Evolutionary conservation across 2,113 vertebrate species (phyloP).

Genomic region (Catagonus wagneri): DNA sequence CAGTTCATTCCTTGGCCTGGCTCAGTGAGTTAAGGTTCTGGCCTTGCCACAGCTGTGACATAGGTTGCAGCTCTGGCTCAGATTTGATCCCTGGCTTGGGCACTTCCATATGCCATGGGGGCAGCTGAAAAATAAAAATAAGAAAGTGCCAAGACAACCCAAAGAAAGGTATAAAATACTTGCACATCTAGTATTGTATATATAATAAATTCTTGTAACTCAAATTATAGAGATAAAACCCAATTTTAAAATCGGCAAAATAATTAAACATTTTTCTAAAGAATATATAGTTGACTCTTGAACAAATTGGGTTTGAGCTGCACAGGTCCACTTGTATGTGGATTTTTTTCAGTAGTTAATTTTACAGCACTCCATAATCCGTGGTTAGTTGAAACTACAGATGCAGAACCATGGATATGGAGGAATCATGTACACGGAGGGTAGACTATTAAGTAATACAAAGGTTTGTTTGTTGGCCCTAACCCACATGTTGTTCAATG

Average conservation of each 20-base stretch:
- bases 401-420: not conserved
- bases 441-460: not conserved
- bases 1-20: too few species aligned
- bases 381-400: not conserved
- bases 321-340: not conserved
- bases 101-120: too few species aligned
- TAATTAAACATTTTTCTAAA: not conserved
- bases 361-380: not conserved
- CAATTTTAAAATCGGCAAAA: not conserved
- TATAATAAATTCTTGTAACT: not conserved
- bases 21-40: too few species aligned
- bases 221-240: not conserved
- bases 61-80: too few species aligned
- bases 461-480: not conserved
- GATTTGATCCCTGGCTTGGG: too few species aligned
- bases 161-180: not conserved
- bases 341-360: not conserved
- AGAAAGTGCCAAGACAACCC: not conserved
- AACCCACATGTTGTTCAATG: not conserved
- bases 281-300: not conserved
- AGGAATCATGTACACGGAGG: not conserved
- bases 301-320: not conserved
- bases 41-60: too few species aligned
- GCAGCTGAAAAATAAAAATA: too few species aligned
- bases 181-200: not conserved